Base-by-base conservation (phyloP, 2,888 invertebrate genomes). In the Tachystola acroxantha region DNA sequence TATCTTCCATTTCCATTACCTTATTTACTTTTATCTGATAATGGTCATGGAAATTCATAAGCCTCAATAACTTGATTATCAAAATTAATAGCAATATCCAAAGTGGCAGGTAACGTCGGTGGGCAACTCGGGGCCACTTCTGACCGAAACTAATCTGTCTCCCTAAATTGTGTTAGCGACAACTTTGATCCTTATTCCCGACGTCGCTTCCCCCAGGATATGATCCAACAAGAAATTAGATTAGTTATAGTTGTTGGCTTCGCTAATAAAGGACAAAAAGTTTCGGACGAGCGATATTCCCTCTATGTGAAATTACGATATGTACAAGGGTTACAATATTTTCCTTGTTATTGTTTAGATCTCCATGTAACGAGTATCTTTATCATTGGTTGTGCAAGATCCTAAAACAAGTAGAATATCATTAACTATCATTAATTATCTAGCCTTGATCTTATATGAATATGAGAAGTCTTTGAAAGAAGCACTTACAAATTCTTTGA, bases 131-230 rank as follows among this genome's bases (percentile, higher is more conserved):
- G 22, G 58, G 38, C 57, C 64, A 57, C 62, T 72, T 56, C 71
- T 78, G 79, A 62, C 74, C 76, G 68, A 80, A 85, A 81, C 84
- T 85, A 86, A 86, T 85, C 80, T 71, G 64, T 75, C 73, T 71
- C 69, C 62, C 66, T 81, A 32, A 84, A 86, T 79, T 80, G 75
- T 69, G 82, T 86, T 86, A 85, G 71, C 58, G 79, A 82, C 81
- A 85, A 86, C 78, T 86, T 85, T 82, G 81, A 84, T 82, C 82
- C 80, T 68, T 60, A 57, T 58, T 52, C 50, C 59, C 48, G 48
- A 47, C 57, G 49, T 38, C 45, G 47, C 56, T 50, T 75, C 84
- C 82, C 81, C 45, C 60, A 67, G 84, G 84, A 77, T 82, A 82
- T 81, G 76, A 82, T 72, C 81, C 69, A 66, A 73, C 76, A 71